These are phyloP conservation scores for Xanthostigma xanthostigma DNA, from an alignment of 2,888 invertebrate species.

Conservation along the genomic window DNA sequence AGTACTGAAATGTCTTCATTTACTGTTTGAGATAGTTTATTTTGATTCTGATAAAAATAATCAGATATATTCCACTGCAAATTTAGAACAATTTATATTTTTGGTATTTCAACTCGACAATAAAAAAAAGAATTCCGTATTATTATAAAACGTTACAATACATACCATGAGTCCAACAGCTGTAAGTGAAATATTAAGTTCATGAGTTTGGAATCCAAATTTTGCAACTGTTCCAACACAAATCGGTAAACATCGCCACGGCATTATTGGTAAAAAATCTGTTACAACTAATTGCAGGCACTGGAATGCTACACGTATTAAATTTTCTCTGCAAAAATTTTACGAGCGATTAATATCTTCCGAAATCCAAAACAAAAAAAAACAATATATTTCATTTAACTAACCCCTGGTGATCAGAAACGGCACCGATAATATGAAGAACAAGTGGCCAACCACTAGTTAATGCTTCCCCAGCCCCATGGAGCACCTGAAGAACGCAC, in stretches of 20 bases:
- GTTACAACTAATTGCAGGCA: conserved; percentile 90
- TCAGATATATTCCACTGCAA: conserved; percentile 97
- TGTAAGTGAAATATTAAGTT: conserved; percentile 92
- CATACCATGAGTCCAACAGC: conserved; percentile 89
- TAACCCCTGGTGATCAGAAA: conserved; percentile 83
- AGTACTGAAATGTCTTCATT: conserved; percentile 60
- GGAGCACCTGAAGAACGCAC: conserved; percentile 83
- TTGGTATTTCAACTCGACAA: background rate
- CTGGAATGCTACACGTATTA: conserved; percentile 89
- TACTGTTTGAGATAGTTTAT: conserved; percentile 59
- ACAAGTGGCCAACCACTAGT: conserved; percentile 92
- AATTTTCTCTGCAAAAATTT: conserved; percentile 51
- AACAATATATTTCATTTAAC: conserved; percentile 3
- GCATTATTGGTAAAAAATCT: conserved; percentile 85
- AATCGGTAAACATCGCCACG: conserved; percentile 77
- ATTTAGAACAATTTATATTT: background rate
- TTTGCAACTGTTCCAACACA: conserved; percentile 88
- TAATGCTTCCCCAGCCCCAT: conserved; percentile 82
- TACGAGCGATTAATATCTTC: conserved; percentile 3
- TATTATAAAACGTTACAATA: background rate
- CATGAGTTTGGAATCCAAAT: conserved; percentile 91
- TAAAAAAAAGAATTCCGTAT: background rate
- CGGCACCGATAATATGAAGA: conserved; percentile 88
- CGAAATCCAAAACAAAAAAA: background rate
- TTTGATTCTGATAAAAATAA: conserved; percentile 90